phyloP scores from a whole-genome alignment of 2,888 invertebrate species.

The Bombylius discolor region DNA sequence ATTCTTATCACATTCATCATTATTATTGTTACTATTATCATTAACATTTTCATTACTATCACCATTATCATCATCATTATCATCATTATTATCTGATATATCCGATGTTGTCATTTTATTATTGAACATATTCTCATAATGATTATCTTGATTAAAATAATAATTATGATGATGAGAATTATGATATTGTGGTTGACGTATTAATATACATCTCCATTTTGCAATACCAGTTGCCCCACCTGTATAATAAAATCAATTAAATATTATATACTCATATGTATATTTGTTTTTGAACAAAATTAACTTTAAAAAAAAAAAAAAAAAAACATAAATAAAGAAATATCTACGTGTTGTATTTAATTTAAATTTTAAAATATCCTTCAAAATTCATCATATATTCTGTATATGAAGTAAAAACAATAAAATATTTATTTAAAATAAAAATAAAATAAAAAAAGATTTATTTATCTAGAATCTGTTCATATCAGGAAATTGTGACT shows the following conservation, averaged over 20 bases:
- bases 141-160: not conserved
- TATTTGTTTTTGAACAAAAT: too few species aligned
- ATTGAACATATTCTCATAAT: not conserved
- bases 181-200: slow-evolving; percentile 23
- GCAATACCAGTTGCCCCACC: slow-evolving; percentile 75
- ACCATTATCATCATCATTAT: slow-evolving; percentile 19
- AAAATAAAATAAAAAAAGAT: too few species aligned
- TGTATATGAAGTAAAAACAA: too few species aligned
- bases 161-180: not conserved
- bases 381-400: too few species aligned
- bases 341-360: too few species aligned
- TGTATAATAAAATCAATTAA: not conserved
- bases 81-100: slow-evolving; percentile 13
- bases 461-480: too few species aligned
- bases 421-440: too few species aligned
- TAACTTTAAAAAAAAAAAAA: too few species aligned
- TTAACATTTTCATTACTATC: slow-evolving; percentile 9
- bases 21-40: slow-evolving; percentile 21
- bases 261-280: too few species aligned
- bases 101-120: not conserved
- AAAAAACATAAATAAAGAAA: too few species aligned
- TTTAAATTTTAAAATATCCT: too few species aligned
- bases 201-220: slow-evolving; percentile 59
- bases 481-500: too few species aligned
- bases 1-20: slow-evolving; percentile 21